A percentile compares a stretch with the other conserved stretches of the same genome.
These are phyloP conservation scores for Indicator maculatus DNA, from an alignment of 2,113 vertebrate genomes.

Conservation along the genomic window DNA sequence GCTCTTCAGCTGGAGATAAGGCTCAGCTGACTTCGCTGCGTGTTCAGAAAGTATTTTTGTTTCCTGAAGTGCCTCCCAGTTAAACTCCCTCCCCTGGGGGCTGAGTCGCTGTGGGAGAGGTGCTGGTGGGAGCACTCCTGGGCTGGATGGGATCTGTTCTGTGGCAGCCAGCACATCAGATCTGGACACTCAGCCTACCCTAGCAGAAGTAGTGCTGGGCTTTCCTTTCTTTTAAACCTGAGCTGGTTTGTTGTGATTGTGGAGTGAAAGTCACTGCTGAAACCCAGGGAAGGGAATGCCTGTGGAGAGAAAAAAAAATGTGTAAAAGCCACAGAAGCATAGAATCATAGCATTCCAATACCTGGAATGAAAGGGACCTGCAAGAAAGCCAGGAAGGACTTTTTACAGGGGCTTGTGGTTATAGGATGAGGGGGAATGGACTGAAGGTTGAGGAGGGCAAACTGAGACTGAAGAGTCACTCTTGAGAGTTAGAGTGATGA, in stretches of 20 bases:
- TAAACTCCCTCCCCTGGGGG: not conserved
- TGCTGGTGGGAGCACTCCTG: not conserved
- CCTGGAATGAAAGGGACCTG: no score
- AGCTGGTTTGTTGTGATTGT: not conserved
- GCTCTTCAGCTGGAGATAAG: constrained; percentile 9
- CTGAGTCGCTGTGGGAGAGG: not conserved
- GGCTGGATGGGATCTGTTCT: not conserved
- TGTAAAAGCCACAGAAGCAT: not conserved
- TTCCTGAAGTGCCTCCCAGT: constrained; percentile 7
- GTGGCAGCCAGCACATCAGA: not conserved
- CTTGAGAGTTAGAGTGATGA: no score
- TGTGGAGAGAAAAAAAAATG: not conserved
- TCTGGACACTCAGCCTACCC: not conserved
- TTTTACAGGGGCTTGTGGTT: no score
- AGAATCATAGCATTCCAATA: no score
- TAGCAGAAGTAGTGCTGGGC: not conserved
- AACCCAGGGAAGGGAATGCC: not conserved
- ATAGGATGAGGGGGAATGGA: no score
- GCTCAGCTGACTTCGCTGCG: not conserved
- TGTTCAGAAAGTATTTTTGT: not conserved
- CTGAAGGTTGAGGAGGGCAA: no score
- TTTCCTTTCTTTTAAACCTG: not conserved
- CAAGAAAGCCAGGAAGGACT: no score
- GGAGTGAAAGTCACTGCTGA: not conserved
- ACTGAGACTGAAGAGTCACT: no score